phyloP scores from a whole-genome alignment of 2,113 vertebrate species.

The Oryzias javanicus region DNA sequence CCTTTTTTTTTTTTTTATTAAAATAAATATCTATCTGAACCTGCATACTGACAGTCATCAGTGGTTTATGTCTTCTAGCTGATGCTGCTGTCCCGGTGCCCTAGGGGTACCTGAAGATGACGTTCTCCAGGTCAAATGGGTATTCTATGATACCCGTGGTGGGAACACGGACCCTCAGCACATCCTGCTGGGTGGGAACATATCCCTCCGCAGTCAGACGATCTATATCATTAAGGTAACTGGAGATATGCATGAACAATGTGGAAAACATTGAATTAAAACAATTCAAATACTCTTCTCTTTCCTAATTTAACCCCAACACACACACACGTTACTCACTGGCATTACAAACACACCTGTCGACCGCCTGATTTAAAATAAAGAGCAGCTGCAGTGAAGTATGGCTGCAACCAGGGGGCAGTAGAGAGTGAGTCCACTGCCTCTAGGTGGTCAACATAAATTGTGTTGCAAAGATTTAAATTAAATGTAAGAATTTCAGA shows the following conservation, averaged over 20 bases:
- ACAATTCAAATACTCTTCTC: constrained; percentile 1
- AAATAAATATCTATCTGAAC: constrained; percentile 1
- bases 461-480: neutral
- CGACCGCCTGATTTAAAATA: constrained; percentile 1
- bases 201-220: constrained; percentile 87
- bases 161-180: constrained; percentile 92
- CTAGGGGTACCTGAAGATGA: constrained; percentile 89
- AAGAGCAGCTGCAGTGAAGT: constrained; percentile 31
- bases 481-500: neutral
- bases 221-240: constrained; percentile 91
- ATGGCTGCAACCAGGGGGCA: constrained; percentile 50
- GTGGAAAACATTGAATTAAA: constrained; percentile 41
- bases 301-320: constrained; percentile 1
- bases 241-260: constrained; percentile 67
- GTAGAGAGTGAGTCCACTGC: constrained; percentile 17
- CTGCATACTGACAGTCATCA: constrained; percentile 30
- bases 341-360: neutral
- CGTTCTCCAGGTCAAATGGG: constrained; percentile 95
- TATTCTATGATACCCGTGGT: constrained; percentile 97
- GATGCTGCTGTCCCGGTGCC: constrained; percentile 43
- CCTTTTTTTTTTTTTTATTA: neutral
- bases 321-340: constrained; percentile 1
- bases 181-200: constrained; percentile 94
- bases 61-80: constrained; percentile 55
- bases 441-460: constrained; percentile 2